A percentile compares a stretch with the other conserved stretches of the same genome.
phyloP scores from a whole-genome alignment of 2,888 invertebrate species.

The Drosophila hamatofila region DNA sequence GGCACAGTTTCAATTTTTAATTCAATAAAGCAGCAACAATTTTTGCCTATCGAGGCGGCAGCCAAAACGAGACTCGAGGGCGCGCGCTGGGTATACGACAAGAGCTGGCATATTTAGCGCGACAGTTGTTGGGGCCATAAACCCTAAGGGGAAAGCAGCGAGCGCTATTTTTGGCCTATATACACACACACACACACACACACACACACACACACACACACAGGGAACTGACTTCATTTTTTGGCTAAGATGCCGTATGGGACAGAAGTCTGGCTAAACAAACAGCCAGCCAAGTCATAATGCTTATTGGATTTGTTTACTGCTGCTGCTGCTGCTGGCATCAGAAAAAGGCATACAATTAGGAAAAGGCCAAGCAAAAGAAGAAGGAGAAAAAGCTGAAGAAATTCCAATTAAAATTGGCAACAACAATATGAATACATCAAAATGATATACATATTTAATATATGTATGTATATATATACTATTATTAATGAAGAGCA shows the following conservation, averaged over 20 bases:
- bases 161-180: slow-evolving; percentile 54
- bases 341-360: slow-evolving; percentile 63
- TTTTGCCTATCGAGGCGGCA: slow-evolving; percentile 56
- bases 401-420: slow-evolving; percentile 78
- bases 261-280: slow-evolving; percentile 18
- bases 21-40: slow-evolving; percentile 75
- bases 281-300: slow-evolving; percentile 64
- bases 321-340: slow-evolving; percentile 7
- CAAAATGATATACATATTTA: background rate
- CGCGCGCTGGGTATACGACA: slow-evolving; percentile 5
- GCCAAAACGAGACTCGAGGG: slow-evolving; percentile 17
- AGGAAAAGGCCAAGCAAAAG: slow-evolving; percentile 45
- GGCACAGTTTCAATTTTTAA: slow-evolving; percentile 73
- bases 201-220: background rate
- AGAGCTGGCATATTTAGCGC: slow-evolving; percentile 62
- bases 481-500: slow-evolving; percentile 1
- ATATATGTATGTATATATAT: slow-evolving; percentile 15
- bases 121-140: slow-evolving; percentile 71
- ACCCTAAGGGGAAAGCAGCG: slow-evolving; percentile 48
- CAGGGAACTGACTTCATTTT: background rate
- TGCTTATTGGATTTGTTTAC: slow-evolving; percentile 75
- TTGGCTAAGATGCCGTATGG: slow-evolving; percentile 31
- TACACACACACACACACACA: background rate
- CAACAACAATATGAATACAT: slow-evolving; percentile 44
- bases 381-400: slow-evolving; percentile 36